Evolutionary conservation across 92 coral and sea anemone species (phyloP), one percentile per base, ranked within the genome.

Genomic region (Zoanthus gigantus): DNA sequence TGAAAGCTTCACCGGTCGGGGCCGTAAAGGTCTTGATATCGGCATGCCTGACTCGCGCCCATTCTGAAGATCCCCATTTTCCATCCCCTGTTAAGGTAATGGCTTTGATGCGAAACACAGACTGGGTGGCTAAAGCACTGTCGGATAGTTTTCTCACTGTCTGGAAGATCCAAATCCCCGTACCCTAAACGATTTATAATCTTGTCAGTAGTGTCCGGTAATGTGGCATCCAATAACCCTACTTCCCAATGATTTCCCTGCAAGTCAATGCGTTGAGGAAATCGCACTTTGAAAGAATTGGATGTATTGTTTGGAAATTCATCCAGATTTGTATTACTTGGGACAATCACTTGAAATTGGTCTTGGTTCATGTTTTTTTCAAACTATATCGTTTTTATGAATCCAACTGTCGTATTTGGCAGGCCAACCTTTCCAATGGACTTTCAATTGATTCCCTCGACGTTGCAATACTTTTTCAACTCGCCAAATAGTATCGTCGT

Each of bases 381-480:
- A 23, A 32, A 12, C 0, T 6, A 58, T 4, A 18, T 58, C 65
- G 65, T 58, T 0, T 16, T 81, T 80, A 68, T 77, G 88, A 16
- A 72, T 72, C 88, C 88, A 72, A 32, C 82, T 72, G 23, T 84
- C n/a, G 68, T 84, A 84, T 71, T 84, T 84, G 53, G 42, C 29
- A 47, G 88, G 88, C 88, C 88, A 83, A 67, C 88, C 88, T 83
- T 83, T 83, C 87, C 87, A 83, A 79, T 83, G 87, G 66, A 83
- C 80, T 79, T 83, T 69, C 87, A 80, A 83, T 14, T 69, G 87
- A 83, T 83, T 66, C 80, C 82, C 87, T 10, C 87, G 81, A 66
- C 74, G 84, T 37, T 37, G 72, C 71, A 28, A 6, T 68, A 76
- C 23, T 52, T 90, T 86, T 8, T 88, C 90, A 23, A 91, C 57